A percentile compares a stretch with the other conserved stretches of the same genome.
Conservation (phyloP, 1,140 invertebrate genomes). For the Colletes gigas region DNA sequence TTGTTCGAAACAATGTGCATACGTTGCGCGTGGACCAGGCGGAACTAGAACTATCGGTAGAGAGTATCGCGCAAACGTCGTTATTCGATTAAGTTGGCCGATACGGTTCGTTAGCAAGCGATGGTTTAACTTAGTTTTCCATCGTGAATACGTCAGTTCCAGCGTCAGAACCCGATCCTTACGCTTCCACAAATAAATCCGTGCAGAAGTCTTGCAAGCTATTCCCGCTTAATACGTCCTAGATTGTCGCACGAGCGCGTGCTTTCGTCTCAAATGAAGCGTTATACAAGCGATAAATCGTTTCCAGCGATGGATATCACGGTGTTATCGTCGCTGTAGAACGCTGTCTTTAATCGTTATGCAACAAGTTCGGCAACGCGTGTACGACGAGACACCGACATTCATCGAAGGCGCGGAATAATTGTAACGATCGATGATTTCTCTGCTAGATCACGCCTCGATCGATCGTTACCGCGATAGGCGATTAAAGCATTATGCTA, state of each 20-base stretch:
- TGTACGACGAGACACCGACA: no score
- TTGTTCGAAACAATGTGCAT: no score
- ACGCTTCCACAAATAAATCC: constrained; percentile 14
- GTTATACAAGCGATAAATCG: constrained; percentile 33
- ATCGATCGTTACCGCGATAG: no score
- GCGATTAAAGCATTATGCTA: neutral
- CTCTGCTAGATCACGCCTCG: neutral
- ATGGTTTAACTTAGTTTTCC: constrained; percentile 54
- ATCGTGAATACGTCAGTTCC: constrained; percentile 42
- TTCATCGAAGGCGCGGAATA: no score
- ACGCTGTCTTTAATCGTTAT: constrained; percentile 32
- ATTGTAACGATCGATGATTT: neutral
- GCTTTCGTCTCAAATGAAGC: neutral
- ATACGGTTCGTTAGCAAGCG: constrained; percentile 52
- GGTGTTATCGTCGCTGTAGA: constrained; percentile 26
- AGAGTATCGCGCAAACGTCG: constrained; percentile 12
- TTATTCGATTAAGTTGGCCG: constrained; percentile 44
- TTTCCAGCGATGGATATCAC: constrained; percentile 17
- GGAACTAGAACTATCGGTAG: neutral
- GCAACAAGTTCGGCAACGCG: constrained; percentile 27
- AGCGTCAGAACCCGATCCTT: neutral
- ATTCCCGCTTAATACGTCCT: constrained; percentile 15
- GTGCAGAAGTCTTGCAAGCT: neutral
- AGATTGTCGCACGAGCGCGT: neutral
- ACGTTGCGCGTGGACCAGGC: no score